Base-by-base conservation (phyloP, 2,113 vertebrate genomes). In the Rhegmatorhina hoffmannsi region DNA sequence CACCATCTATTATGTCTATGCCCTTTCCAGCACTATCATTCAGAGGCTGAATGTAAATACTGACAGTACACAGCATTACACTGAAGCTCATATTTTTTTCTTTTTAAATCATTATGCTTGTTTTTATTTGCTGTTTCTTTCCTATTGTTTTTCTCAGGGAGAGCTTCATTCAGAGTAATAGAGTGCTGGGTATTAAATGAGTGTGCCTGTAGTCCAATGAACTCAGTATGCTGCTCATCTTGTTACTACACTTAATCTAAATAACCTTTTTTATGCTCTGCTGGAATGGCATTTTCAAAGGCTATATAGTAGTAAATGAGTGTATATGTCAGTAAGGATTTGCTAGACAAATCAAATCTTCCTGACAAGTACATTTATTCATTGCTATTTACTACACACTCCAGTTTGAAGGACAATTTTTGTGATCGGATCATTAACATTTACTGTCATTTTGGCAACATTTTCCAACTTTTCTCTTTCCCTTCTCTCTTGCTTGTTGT, bases 241-340 rank as follows among this genome's bases (percentile, higher is more conserved):
- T 97, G 97, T 97, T 97, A 96, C 96, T 98, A 96, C 92, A 96
- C 96, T 98, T 98, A 98, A 98, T 98, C 97, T 98, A 98, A 98
- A 98, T 98, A 98, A 98, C 98, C 97, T 97, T 98, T 97, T 98
- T 97, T 97, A 98, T 98, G 97, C 96, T 98, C 97, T 98, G 94
- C 83, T 97, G 96, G 95, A 98, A 98, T 97, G 97, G 95, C 97
- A 98, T 98, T 98, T 98, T 98, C 97, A 98, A 98, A 98, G 96
- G 96, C 97, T 98, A 95, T 98, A 96, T 97, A 91, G 92, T 86
- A 95, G 92, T 96, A 97, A 98, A 98, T 98, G 97, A 97, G 95
- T 95, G 90, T 97, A 80, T 97, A 97, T 98, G 97, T 97, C 98
- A 98, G 97, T 95, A 97, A 97, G 96, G 96, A 97, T 98, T 98